Base-by-base conservation (phyloP, 1,140 invertebrate genomes). In the Bombus sylvicola region DNA sequence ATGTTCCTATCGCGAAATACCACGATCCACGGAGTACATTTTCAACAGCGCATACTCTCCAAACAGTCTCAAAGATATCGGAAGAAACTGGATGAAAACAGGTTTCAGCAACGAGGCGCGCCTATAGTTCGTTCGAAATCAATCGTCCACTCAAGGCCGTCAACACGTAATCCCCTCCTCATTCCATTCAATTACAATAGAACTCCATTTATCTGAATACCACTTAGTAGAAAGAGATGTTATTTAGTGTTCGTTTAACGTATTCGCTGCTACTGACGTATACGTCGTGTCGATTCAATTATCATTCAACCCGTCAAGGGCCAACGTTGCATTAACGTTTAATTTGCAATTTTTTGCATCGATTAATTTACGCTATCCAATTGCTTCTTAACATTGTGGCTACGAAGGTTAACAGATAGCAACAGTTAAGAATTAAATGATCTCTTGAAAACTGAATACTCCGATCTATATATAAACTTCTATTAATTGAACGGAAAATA, bases 71-170 rank as follows among this genome's bases (percentile, higher is more conserved):
- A 22, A 47, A 73, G n/a, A 25, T 31, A 34, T 75, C 43, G 43
- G 73, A 73, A 73, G 71, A 73, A 73, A 75, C 73, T 53, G n/a
- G 43, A 39, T 53, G 31, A 25, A 75, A 53, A 75, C 43, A 75
- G 73, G 73, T 74, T 74, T 31, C 41, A 74, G 73, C 43, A 25
- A 62, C 28, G 59, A 47, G n/a, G 22, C 18, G 43, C 73, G 31
- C 73, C 31, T 75, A 75, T 53, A 75, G 73, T 34, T 34, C 31
- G 73, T 34, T 31, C 41, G 37, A 43, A 73, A 73, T 73, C 71
- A 47, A 31, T 73, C 41, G 31, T 34, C 31, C 31, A 43, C 41
- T 25, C 73, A 53, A 75, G 41, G 43, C 43, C 73, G 43, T 39
- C 43, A 22, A 73, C 28, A 22, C 28, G 15, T 25, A 39, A 53